These are phyloP conservation scores for Cephus runcator DNA, from an alignment of 2,888 invertebrate species.

Conservation along the genomic window DNA sequence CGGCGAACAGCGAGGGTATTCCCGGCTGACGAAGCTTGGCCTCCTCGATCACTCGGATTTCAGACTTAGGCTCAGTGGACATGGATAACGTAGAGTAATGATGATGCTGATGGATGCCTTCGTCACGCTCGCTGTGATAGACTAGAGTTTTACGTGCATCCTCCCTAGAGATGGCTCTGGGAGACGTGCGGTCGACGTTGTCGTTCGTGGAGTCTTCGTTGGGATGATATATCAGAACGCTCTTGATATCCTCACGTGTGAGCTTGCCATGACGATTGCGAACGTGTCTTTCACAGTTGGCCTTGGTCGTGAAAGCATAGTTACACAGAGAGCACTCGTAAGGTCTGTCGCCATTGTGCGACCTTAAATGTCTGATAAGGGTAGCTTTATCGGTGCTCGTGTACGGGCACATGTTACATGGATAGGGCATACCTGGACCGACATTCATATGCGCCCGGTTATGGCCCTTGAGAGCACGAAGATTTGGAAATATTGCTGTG, in stretches of 20 bases:
- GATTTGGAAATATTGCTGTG: slow-evolving; percentile 85
- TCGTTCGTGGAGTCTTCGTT: slow-evolving; percentile 86
- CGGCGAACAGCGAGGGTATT: slow-evolving; percentile 11
- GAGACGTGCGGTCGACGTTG: slow-evolving; percentile 40
- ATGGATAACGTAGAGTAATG: slow-evolving; percentile 30
- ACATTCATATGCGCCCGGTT: slow-evolving; percentile 86
- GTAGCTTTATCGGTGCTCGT: slow-evolving; percentile 91
- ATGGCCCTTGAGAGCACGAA: slow-evolving; percentile 90
- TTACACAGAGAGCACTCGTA: slow-evolving; percentile 96
- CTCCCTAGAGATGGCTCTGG: slow-evolving; percentile 41
- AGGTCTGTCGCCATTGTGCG: slow-evolving; percentile 95
- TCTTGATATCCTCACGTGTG: slow-evolving; percentile 88
- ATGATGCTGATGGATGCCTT: slow-evolving; percentile 25
- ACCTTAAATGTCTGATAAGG: slow-evolving; percentile 89
- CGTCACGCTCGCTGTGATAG: slow-evolving; percentile 44
- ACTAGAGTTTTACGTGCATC: slow-evolving; percentile 53
- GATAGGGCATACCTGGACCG: slow-evolving; percentile 80
- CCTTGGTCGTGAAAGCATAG: slow-evolving; percentile 96
- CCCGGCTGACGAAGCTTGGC: slow-evolving; percentile 17
- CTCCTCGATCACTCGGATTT: slow-evolving; percentile 42
- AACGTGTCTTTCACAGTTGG: slow-evolving; percentile 95
- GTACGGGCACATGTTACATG: slow-evolving; percentile 94
- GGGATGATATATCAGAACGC: slow-evolving; percentile 87
- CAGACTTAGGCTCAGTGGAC: slow-evolving; percentile 29
- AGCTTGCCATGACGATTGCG: slow-evolving; percentile 90